These are phyloP conservation scores for Harpagus bidentatus DNA, from an alignment of 2,113 vertebrate genomes.

Conservation along the genomic window DNA sequence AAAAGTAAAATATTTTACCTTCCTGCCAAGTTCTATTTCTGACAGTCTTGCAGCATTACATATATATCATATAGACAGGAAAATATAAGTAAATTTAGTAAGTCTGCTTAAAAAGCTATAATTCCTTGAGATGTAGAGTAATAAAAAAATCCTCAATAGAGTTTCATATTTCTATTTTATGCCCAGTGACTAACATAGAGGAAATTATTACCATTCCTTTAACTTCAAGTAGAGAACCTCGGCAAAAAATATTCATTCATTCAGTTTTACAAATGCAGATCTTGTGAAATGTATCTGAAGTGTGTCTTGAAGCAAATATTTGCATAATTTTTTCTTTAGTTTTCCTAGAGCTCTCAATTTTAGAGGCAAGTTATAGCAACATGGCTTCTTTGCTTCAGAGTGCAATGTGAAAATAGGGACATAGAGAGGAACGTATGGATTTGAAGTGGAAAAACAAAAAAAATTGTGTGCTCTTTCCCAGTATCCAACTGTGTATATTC, in stretches of 20 bases:
- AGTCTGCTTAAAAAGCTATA: neutral
- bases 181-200: neutral
- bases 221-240: neutral
- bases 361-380: neutral
- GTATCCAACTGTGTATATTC: neutral
- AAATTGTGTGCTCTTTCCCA: neutral
- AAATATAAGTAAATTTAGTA: neutral
- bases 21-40: neutral
- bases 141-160: neutral
- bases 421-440: accelerated
- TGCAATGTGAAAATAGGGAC: neutral
- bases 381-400: neutral
- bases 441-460: neutral
- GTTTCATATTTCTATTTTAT: slow-evolving; percentile 2
- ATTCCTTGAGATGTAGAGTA: neutral
- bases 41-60: neutral
- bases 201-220: neutral
- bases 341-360: neutral
- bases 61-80: neutral
- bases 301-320: neutral
- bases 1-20: slow-evolving; percentile 14
- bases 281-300: neutral
- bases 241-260: neutral
- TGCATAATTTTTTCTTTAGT: neutral
- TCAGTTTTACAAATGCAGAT: neutral